A percentile compares a stretch with the other conserved stretches of the same genome.
These are phyloP conservation scores for Neoascia interrupta DNA, from an alignment of 2,888 invertebrate genomes.

Conservation along the genomic window DNA sequence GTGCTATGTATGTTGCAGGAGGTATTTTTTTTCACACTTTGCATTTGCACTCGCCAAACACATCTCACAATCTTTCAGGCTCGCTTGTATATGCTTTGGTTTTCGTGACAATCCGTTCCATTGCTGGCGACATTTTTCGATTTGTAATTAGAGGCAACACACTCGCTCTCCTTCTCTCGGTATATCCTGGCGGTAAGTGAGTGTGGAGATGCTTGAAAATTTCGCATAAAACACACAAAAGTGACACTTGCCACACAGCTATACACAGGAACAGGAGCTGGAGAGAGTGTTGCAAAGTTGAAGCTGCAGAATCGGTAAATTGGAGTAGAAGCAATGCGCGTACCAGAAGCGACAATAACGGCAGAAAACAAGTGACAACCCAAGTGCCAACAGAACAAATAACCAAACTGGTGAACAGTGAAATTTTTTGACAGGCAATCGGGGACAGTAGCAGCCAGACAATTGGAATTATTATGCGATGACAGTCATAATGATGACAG, in stretches of 20 bases:
- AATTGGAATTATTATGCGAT: conserved; percentile 64
- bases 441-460: conserved; percentile 62
- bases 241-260: conserved; percentile 43
- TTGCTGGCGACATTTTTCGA: conserved; percentile 68
- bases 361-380: conserved; percentile 42
- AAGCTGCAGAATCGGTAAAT: conserved; percentile 19
- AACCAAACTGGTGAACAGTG: conserved; percentile 56
- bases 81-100: conserved; percentile 33
- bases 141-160: conserved; percentile 67
- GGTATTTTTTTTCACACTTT: conserved; percentile 6
- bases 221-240: conserved; percentile 60
- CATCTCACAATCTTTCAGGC: conserved; percentile 43
- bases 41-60: conserved; percentile 24
- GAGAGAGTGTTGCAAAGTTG: not conserved
- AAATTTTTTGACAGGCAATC: conserved; percentile 69
- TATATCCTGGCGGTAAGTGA: conserved; percentile 13
- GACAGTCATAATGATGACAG: conserved; percentile 46
- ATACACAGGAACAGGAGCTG: conserved; percentile 23
- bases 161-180: not conserved
- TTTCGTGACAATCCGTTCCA: conserved; percentile 67
- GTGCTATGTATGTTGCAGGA: not conserved
- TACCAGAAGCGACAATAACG: conserved; percentile 49
- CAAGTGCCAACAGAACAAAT: conserved; percentile 61
- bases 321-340: conserved; percentile 19
- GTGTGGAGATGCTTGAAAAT: conserved; percentile 58